Percentiles rank a stretch among this genome's conserved stretches.
Evolutionary conservation across 2,888 invertebrate species (phyloP).

Genomic region (Eupithecia abbreviata): DNA sequence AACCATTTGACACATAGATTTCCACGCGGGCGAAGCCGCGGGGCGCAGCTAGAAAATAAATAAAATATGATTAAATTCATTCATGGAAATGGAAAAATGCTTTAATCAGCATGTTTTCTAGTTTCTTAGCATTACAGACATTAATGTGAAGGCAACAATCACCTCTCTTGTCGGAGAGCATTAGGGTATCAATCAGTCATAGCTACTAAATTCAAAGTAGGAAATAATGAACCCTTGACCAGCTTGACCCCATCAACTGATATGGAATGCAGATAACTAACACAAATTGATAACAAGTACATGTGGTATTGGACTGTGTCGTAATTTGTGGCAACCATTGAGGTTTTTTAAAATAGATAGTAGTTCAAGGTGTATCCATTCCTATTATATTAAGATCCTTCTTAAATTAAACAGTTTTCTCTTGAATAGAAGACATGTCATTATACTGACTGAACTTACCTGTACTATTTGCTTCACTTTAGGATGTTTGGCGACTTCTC

Average conservation of each 20-base stretch:
- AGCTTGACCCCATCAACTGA: constrained; percentile 1
- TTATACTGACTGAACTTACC: constrained; percentile 52
- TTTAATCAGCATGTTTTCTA: background rate
- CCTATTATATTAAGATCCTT: background rate
- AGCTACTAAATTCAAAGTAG: background rate
- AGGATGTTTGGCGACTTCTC: constrained; percentile 97
- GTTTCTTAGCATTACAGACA: background rate
- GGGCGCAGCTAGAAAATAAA: too few species aligned
- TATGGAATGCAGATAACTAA: background rate
- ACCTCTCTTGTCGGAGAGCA: background rate
- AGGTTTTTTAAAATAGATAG: background rate
- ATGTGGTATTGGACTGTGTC: background rate
- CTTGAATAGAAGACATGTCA: background rate
- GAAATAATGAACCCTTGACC: constrained; percentile 2
- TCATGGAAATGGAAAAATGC: too few species aligned
- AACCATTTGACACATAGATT: too few species aligned
- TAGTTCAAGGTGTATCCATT: background rate
- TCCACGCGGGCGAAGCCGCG: too few species aligned
- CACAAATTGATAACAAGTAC: background rate
- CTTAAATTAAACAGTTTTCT: background rate
- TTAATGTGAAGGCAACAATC: background rate
- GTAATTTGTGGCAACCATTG: background rate
- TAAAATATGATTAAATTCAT: too few species aligned
- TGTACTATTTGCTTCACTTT: constrained; percentile 91
- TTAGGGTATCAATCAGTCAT: constrained; percentile 4